Percentiles rank a stretch among this genome's conserved stretches.
Evolutionary conservation across 2,888 invertebrate genomes (phyloP).

Genomic region (Xestia sexstrigata): DNA sequence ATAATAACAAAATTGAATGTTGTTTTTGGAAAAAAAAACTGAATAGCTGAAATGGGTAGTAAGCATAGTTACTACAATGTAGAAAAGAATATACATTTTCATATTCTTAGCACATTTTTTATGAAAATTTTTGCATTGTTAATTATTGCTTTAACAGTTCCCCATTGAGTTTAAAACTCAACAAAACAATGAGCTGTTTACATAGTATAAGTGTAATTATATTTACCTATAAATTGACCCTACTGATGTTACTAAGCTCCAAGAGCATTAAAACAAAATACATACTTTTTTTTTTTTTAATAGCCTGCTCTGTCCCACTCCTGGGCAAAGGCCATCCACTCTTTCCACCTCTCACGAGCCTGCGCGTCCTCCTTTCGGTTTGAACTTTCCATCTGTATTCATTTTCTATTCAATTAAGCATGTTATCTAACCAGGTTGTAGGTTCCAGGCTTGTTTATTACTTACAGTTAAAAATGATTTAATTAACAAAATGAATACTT

Average conservation of each 20-base stretch:
- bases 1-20: not conserved
- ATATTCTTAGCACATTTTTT: constrained; percentile 4
- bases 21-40: no score
- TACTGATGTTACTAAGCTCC: not conserved
- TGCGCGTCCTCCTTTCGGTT: no score
- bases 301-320: no score
- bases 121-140: not conserved
- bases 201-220: not conserved
- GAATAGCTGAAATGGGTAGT: no score
- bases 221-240: not conserved
- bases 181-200: constrained; percentile 14
- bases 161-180: constrained; percentile 1
- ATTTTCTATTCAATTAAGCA: not conserved
- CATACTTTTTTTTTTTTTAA: not conserved
- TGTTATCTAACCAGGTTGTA: constrained; percentile 10
- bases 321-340: no score
- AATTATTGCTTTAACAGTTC: not conserved
- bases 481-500: constrained; percentile 1
- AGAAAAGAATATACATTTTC: not conserved
- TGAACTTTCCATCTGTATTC: no score
- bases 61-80: not conserved
- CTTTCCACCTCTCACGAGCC: no score
- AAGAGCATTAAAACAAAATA: not conserved
- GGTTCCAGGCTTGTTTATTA: not conserved
- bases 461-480: not conserved